Conservation (phyloP, 2,113 vertebrate species). For the Neomonachus schauinslandi region DNA sequence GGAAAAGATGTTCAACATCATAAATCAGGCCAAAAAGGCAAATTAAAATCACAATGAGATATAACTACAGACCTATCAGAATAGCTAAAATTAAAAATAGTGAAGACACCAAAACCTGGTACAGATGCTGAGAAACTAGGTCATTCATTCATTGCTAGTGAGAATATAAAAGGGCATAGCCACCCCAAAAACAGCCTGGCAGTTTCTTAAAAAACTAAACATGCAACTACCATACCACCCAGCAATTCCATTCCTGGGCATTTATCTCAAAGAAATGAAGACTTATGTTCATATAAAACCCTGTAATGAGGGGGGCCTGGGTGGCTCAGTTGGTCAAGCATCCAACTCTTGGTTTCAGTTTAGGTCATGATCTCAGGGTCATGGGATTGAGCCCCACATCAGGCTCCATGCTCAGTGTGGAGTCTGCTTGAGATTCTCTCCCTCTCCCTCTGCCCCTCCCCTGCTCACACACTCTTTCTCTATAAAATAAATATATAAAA, state of each 20-base stretch:
- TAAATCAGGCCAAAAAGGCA: not conserved
- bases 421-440: not conserved
- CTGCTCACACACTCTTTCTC: not conserved
- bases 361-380: not conserved
- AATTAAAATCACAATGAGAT: not conserved
- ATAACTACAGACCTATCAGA: not conserved
- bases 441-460: not conserved
- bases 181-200: not conserved
- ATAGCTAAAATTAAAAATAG: not conserved
- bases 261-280: not conserved
- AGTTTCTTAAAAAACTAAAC: not conserved
- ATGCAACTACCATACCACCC: not conserved
- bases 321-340: not conserved
- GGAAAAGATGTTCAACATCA: not conserved
- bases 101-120: not conserved
- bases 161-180: not conserved
- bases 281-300: not conserved
- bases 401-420: not conserved
- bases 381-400: not conserved
- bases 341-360: not conserved
- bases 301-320: not conserved
- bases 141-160: no score
- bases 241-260: not conserved
- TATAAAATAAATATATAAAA: no score
- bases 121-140: not conserved